Evolutionary conservation across 1,140 invertebrate genomes (phyloP).

Genomic region (Conus betulinus): DNA sequence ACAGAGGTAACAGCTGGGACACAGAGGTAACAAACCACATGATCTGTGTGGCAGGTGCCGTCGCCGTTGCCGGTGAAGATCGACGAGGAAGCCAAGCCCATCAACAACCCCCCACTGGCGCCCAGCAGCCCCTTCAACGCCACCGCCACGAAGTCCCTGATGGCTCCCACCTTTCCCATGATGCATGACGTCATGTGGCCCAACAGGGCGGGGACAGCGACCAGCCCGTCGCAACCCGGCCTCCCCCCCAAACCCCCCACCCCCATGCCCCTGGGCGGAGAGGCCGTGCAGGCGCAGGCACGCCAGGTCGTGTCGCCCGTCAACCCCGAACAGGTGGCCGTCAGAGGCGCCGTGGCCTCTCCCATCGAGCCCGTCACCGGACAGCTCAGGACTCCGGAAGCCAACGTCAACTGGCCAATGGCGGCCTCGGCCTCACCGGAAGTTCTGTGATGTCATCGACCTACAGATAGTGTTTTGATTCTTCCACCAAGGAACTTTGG

Average conservation of each 20-base stretch:
- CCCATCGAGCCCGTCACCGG: not conserved
- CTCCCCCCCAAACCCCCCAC: conserved; percentile 1
- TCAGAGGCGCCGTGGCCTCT: not conserved
- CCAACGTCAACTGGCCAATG: conserved; percentile 11
- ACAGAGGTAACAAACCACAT: too few species aligned
- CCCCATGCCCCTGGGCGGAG: conserved; percentile 5
- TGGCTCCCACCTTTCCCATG: not conserved
- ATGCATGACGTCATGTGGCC: conserved; percentile 1
- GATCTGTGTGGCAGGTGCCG: conserved; percentile 32
- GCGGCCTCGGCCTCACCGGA: not conserved
- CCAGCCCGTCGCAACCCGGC: not conserved
- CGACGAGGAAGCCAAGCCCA: conserved; percentile 32
- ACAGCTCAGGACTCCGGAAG: not conserved
- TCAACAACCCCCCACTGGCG: conserved; percentile 17
- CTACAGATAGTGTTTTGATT: not conserved
- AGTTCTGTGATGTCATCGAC: not conserved
- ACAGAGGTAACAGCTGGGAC: too few species aligned
- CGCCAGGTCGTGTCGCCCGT: not conserved
- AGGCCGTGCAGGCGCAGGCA: not conserved
- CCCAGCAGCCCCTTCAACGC: not conserved
- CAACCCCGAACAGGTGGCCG: conserved; percentile 25
- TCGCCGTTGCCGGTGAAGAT: conserved; percentile 44
- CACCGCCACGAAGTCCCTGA: not conserved
- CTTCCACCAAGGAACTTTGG: not conserved
- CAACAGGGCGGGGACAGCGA: not conserved